Evolutionary conservation across 2,113 vertebrate genomes (phyloP), one percentile per base, ranked within the genome.

Genomic region (Pseudorhombus dupliciocellatus): DNA sequence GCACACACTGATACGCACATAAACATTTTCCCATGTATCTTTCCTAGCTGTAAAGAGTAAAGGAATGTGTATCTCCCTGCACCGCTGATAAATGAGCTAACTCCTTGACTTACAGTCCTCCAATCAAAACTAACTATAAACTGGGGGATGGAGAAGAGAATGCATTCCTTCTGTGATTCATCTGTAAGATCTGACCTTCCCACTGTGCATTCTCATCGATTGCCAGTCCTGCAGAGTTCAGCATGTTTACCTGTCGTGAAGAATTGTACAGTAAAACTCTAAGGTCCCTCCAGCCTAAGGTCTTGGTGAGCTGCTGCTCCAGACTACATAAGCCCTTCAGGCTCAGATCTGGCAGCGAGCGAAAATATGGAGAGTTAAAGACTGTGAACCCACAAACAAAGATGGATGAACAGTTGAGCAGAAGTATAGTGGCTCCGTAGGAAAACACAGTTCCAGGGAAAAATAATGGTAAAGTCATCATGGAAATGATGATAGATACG

Each of bases 241-340:
- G 20, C 4, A 57, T 72, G 58, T 51, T 65, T 54, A 78, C 61
- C 73, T 77, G 70, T 80, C 71, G 48, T 52, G 18, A 50, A 40
- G 10, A 44, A 74, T 64, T 58, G 51, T 11, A 44, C 34, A 56
- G 44, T 70, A 62, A 10, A 75, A 60, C 59, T 55, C 51, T 22
- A 63, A 77, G 70, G 61, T 58, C 52, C 66, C 59, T 79, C 26
- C 56, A 81, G 59, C 68, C 54, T 59, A 71, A 77, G 28, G 16
- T 66, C 57, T 83, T 51, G 15, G 68, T 44, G 61, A 73, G 57
- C 40, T 51, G 48, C 18, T 70, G 56, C 59, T 66, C 30, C 48
- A 75, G 56, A 55, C 70, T 30, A 84, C 44, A 67, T 51, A 79
- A 75, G 70, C 5, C 31, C 78, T 70, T 46, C 11, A 58, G 70